Base-by-base conservation (phyloP, 1,140 invertebrate genomes). In the Conus betulinus region DNA sequence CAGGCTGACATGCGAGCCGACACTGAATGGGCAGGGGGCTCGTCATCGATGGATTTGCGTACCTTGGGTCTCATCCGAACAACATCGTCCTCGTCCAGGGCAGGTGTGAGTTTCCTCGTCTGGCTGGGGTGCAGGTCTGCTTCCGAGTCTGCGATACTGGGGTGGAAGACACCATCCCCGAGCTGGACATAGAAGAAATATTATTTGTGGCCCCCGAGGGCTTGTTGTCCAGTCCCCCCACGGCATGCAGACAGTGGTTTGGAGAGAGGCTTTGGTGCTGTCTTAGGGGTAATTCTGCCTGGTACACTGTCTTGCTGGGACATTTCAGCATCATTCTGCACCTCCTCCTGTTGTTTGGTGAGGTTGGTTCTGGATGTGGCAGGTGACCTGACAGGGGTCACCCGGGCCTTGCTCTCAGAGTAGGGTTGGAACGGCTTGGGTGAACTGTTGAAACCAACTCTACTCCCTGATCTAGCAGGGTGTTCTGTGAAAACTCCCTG, bases 1-100 rank as follows among this genome's bases (percentile, higher is more conserved):
- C 93, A 94, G 15, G 93, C 94, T 74, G 93, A 94, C 93, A 94
- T 94, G 52, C 94, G 89, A 17, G 93, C 93, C 52, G 63, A 89
- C 8, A 94, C 93, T 52, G 94, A 91, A 87, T 91, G 94, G 15
- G 93, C 93, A 1, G 94, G 94, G 11, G 94, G 94, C 63, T 94
- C 94, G 27, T 93, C 92, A 23, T 93, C 92, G 57, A 87, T 60
- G 39, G 84, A 87, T 53, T 87, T 87, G 78, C 71, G 88, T 15
- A 85, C 74, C 27, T 86, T 85, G 53, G 74, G 84, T 87, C 87
- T 84, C 81, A 60, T 87, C 74, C 89, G 90, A 82, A 87, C 85
- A 5, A n/a, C 85, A 11, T 55, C n/a, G 11, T n/a, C 52, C n/a
- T 57, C n/a, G 10, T 17, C 53, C 8, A 25, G 71, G 7, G 74